These are phyloP conservation scores for Burhinus oedicnemus DNA, from an alignment of 2,113 vertebrate genomes.

Conservation along the genomic window DNA sequence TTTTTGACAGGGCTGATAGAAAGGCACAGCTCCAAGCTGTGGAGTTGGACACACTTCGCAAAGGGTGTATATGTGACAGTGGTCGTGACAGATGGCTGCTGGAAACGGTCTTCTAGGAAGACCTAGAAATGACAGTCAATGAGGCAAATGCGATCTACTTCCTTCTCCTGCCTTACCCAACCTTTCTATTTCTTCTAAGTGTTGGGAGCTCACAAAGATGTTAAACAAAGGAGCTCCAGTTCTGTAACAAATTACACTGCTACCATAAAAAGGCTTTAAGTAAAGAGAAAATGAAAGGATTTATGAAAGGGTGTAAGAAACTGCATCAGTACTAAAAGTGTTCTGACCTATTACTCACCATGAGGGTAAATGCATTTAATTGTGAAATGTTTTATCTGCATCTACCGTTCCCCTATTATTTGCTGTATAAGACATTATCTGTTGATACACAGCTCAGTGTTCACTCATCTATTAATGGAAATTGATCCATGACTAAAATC, in stretches of 20 bases:
- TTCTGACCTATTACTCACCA: background rate
- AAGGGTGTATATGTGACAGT: background rate
- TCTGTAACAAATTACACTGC: background rate
- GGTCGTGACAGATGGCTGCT: constrained; percentile 42
- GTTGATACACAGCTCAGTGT: background rate
- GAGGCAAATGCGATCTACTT: background rate
- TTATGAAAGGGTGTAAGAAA: background rate
- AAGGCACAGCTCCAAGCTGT: constrained; percentile 21
- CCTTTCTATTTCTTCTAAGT: background rate
- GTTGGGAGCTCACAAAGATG: background rate
- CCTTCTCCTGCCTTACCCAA: background rate
- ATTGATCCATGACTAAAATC: background rate
- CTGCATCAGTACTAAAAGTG: background rate
- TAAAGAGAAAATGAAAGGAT: background rate
- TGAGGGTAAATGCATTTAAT: background rate
- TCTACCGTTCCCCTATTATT: background rate
- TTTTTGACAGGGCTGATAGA: background rate
- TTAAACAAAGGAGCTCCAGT: background rate
- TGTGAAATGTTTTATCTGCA: background rate
- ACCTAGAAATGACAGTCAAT: background rate
- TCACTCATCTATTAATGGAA: background rate
- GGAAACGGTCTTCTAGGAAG: background rate
- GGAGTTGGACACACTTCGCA: background rate
- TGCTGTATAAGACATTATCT: background rate
- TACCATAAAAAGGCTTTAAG: background rate